A percentile compares a stretch with the other conserved stretches of the same genome.
These are phyloP conservation scores for Bombus turneri DNA, from an alignment of 1,140 invertebrate species.

Conservation along the genomic window DNA sequence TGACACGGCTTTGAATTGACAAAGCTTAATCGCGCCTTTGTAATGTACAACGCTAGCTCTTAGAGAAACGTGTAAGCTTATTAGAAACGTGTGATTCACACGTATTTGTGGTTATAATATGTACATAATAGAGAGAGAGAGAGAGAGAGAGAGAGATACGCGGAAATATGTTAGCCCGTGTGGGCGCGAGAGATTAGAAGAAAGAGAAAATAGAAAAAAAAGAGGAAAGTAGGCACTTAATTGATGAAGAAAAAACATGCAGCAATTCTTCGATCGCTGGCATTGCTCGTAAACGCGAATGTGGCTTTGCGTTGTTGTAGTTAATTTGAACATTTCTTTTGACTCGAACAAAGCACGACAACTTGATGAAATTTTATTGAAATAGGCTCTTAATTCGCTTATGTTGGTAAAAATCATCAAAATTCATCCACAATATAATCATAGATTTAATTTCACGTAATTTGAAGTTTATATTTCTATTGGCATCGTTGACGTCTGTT, in stretches of 20 bases:
- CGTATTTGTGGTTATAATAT: conserved; percentile 14
- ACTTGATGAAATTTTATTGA: too few relatives aligned
- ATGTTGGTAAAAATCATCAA: too few relatives aligned
- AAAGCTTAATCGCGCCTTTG: neutral
- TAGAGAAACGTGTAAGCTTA: conserved; percentile 13
- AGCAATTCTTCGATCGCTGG: neutral
- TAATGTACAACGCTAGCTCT: too few relatives aligned
- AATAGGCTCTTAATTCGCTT: too few relatives aligned
- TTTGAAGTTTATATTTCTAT: too few relatives aligned
- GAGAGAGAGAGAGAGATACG: conserved; percentile 4
- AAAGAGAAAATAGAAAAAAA: neutral
- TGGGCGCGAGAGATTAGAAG: neutral
- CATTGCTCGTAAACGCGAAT: neutral
- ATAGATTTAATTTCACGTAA: too few relatives aligned
- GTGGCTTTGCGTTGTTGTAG: neutral
- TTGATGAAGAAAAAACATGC: neutral
- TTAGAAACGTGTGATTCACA: conserved; percentile 15
- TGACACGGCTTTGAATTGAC: neutral
- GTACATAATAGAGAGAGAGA: conserved; percentile 24
- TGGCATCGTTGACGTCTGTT: too few relatives aligned
- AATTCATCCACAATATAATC: too few relatives aligned
- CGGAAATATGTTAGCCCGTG: neutral
- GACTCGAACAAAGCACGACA: too few relatives aligned
- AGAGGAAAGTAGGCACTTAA: neutral
- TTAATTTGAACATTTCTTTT: too few relatives aligned